Evolutionary conservation across 2,797 vertebrate genomes (phyloP).

Genomic region (Helostoma temminkii): DNA sequence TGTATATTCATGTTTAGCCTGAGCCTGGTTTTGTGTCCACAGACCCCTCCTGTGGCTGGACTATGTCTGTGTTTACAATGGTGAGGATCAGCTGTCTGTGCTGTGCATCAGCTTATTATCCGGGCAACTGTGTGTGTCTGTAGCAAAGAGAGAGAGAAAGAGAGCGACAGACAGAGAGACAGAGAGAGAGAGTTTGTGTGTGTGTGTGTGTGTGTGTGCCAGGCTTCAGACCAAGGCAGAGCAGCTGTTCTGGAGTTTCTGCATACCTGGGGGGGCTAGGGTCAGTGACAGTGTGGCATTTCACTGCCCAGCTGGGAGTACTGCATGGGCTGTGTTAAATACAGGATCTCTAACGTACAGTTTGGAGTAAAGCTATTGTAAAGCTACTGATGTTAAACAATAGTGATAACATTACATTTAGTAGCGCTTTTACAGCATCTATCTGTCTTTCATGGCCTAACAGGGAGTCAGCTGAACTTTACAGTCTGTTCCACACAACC

Average conservation of each 20-base stretch:
- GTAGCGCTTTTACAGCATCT: conserved; percentile 9
- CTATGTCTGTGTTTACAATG: conserved; percentile 65
- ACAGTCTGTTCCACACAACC: conserved; percentile 10
- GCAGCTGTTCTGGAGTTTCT: conserved; percentile 74
- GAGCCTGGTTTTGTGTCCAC: conserved; percentile 31
- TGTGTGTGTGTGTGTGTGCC: conserved; percentile 20
- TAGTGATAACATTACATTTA: conserved; percentile 7
- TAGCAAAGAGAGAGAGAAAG: not conserved
- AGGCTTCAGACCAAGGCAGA: conserved; percentile 47
- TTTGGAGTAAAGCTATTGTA: not conserved
- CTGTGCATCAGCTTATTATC: conserved; percentile 40
- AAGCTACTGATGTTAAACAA: not conserved
- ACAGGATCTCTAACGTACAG: conserved; percentile 6
- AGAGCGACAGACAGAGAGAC: too few species aligned
- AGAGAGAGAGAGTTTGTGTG: conserved; percentile 5
- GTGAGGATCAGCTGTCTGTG: conserved; percentile 62
- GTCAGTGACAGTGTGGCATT: conserved; percentile 71
- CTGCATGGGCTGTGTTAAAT: conserved; percentile 44
- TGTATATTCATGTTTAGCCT: conserved; percentile 36
- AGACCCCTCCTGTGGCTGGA: conserved; percentile 26
- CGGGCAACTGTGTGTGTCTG: conserved; percentile 23
- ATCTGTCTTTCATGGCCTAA: not conserved
- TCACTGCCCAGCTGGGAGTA: conserved; percentile 48
- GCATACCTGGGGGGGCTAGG: conserved; percentile 49
- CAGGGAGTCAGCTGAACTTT: conserved; percentile 10